These are phyloP conservation scores for Capitulum mitella DNA, from an alignment of 2,888 invertebrate genomes.

Conservation along the genomic window DNA sequence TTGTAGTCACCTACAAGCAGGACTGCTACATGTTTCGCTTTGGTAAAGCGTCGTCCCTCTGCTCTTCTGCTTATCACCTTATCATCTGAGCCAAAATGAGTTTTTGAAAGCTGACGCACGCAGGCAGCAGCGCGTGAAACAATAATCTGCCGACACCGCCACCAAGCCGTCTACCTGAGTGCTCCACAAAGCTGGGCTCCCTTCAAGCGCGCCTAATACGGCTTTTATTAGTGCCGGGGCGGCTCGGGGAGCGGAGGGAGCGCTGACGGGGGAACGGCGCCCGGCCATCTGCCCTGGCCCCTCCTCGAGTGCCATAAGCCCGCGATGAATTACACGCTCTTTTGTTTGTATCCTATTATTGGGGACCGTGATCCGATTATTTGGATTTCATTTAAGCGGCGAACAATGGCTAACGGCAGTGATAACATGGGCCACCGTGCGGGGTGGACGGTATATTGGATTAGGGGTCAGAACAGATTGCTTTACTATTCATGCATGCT, in stretches of 20 bases:
- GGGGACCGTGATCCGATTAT: constrained; percentile 14
- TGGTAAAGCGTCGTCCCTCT: too few relatives aligned
- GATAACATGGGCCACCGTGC: not conserved
- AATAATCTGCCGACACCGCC: not conserved
- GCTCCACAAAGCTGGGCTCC: not conserved
- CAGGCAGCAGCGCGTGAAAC: not conserved
- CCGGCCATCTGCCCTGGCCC: not conserved
- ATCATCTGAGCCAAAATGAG: not conserved
- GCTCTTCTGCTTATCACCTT: too few relatives aligned
- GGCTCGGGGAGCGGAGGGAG: not conserved
- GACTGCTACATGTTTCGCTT: too few relatives aligned
- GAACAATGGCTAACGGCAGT: not conserved
- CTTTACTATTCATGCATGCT: not conserved
- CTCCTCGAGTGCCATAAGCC: constrained; percentile 22
- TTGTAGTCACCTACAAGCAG: too few relatives aligned
- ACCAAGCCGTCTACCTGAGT: not conserved
- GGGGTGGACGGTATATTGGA: constrained; percentile 6
- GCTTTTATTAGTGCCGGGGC: not conserved
- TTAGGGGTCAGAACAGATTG: not conserved
- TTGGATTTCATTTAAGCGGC: constrained; percentile 21
- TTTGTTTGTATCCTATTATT: constrained; percentile 22
- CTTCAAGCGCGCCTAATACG: not conserved
- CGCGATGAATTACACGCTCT: constrained; percentile 18
- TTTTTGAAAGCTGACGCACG: not conserved
- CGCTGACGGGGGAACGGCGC: not conserved